These are phyloP conservation scores for Felis catus DNA, from an alignment of 2,113 vertebrate genomes.

Conservation along the genomic window DNA sequence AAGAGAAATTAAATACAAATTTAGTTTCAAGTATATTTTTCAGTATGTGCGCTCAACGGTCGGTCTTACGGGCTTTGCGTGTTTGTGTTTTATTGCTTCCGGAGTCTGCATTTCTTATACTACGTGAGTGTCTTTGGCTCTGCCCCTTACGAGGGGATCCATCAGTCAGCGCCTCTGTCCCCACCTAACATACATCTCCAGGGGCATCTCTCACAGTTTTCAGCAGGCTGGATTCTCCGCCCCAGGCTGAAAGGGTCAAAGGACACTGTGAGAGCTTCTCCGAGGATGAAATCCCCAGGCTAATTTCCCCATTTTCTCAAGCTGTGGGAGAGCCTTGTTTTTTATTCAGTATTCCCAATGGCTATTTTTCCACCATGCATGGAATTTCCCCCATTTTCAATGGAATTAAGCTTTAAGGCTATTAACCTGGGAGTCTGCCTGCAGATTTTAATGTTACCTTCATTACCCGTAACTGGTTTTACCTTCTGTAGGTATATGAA, in stretches of 20 bases:
- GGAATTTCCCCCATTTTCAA: fast-evolving
- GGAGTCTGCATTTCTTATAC: fast-evolving
- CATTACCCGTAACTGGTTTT: fast-evolving
- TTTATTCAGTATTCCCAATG: fast-evolving
- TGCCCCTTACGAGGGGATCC: too few species aligned
- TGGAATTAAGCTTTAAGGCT: too few species aligned
- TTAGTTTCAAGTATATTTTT: not conserved
- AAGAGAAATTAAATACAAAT: slow-evolving; percentile 1
- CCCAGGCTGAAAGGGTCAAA: too few species aligned
- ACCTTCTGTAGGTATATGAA: fast-evolving
- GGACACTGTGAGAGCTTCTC: not conserved
- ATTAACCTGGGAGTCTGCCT: not conserved
- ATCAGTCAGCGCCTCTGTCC: fast-evolving
- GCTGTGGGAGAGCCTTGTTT: not conserved
- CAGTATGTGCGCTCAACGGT: fast-evolving
- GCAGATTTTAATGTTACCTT: too few species aligned
- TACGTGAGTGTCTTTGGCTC: not conserved
- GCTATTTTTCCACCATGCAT: fast-evolving
- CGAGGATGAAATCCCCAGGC: not conserved
- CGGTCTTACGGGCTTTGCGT: fast-evolving
- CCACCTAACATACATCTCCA: fast-evolving
- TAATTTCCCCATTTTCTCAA: too few species aligned
- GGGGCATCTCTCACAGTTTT: fast-evolving
- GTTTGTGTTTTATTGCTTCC: fast-evolving
- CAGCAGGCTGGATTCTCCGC: not conserved